Evolutionary conservation across 2,888 invertebrate genomes (phyloP), one percentile per base, ranked within the genome.

Genomic region (Arenicola marina): DNA sequence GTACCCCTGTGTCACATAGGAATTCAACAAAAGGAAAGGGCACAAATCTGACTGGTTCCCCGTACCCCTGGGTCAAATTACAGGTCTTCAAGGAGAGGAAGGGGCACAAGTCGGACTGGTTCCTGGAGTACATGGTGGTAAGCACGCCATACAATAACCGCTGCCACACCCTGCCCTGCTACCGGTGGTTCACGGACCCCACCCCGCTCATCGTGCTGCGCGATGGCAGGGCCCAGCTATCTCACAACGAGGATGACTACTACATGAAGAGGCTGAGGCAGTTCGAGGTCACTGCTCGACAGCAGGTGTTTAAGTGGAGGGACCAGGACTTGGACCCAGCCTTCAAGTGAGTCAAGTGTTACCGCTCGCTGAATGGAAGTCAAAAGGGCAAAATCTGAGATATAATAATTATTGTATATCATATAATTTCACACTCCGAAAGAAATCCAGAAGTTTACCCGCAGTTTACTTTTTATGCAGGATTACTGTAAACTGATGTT

Each of bases 141-240:
- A 58, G 54, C n/a, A 63, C 66, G 1, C 60, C 66, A 24, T 66
- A 66, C 63, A 66, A 66, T 55, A 63, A 63, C 46, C 32, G 38
- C 44, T 63, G 63, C 38, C 59, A 63, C 58, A 63, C 54, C 18
- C 46, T 63, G 32, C 63, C 63, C 15, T 59, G 56, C 32, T 54
- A 54, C 51, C 38, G 54, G 26, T 66, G 66, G 66, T 21, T 66
- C 21, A 56, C 63, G 2, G 57, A 61, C 18, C 48, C 44, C 26
- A 38, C 51, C 26, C 46, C 44, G 1, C 24, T 48, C n/a, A 32
- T 58, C 26, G 26, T 46, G 7, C 54, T 66, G 34, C 24, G 66
- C 28, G 59, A 61, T 11, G 66, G 63, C n/a, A 57, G 31, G 57
- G 61, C 38, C 11, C 11, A 7, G 26, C 26, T 48, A 7, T 24